phyloP scores from a whole-genome alignment of 2,113 vertebrate genomes.

The Chascanopsetta lugubris region DNA sequence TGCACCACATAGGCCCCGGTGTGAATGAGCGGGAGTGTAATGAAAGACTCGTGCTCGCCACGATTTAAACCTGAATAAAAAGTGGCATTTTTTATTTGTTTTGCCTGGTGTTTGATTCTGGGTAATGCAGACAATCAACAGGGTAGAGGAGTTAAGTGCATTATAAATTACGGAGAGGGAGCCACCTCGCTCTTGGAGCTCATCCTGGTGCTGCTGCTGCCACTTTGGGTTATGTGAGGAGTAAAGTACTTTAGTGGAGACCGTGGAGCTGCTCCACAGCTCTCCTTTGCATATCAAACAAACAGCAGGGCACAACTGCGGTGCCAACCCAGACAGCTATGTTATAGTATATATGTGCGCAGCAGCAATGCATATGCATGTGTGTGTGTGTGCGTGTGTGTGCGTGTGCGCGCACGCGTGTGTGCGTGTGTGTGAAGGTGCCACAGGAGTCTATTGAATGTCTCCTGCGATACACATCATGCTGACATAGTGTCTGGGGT shows the following conservation, averaged over 20 bases:
- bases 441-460: constrained; percentile 56
- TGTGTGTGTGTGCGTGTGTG: too few species aligned
- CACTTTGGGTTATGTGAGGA: constrained; percentile 83
- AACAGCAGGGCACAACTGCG: constrained; percentile 67
- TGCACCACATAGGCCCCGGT: constrained; percentile 53
- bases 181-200: constrained; percentile 78
- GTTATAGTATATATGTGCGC: constrained; percentile 49
- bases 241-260: constrained; percentile 81
- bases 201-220: constrained; percentile 80
- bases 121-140: constrained; percentile 80
- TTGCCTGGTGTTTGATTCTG: constrained; percentile 71
- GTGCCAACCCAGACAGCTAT: constrained; percentile 69
- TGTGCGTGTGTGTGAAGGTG: constrained; percentile 53
- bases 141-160: constrained; percentile 81
- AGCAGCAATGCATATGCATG: constrained; percentile 42
- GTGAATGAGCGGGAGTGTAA: constrained; percentile 56
- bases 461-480: constrained; percentile 44
- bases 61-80: constrained; percentile 75
- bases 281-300: constrained; percentile 84
- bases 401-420: too few species aligned
- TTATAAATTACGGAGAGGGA: constrained; percentile 80
- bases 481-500: constrained; percentile 56
- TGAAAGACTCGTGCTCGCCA: constrained; percentile 78
- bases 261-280: constrained; percentile 72
- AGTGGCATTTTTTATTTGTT: constrained; percentile 80